phyloP scores from a whole-genome alignment of 2,113 vertebrate genomes.

The Octodon degus region DNA sequence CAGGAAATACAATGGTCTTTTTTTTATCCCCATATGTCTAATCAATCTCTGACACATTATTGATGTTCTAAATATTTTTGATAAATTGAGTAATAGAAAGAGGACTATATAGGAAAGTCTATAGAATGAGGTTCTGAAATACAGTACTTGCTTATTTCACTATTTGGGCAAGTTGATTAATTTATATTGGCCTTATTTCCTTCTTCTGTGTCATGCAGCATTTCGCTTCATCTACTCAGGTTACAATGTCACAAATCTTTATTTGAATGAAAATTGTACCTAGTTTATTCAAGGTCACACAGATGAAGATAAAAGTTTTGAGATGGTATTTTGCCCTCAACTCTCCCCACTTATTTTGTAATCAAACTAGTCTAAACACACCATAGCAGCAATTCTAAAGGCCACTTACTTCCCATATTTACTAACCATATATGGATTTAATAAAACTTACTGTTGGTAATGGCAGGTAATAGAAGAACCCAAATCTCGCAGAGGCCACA shows the following conservation, averaged over 20 bases:
- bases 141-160: not conserved
- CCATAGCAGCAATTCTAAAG: not conserved
- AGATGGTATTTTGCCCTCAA: not conserved
- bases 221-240: not conserved
- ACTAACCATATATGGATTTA: constrained; percentile 57
- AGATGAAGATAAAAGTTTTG: not conserved
- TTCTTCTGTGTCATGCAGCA: not conserved
- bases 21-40: not conserved
- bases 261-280: not conserved
- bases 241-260: constrained; percentile 1
- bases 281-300: not conserved
- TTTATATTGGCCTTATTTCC: not conserved
- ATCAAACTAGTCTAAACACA: constrained; percentile 25
- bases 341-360: constrained; percentile 38
- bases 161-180: not conserved
- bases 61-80: constrained; percentile 1
- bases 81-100: not conserved
- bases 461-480: constrained; percentile 2
- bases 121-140: not conserved
- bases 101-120: not conserved
- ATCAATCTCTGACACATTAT: not conserved
- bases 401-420: not conserved
- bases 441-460: constrained; percentile 68
- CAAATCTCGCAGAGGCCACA: constrained; percentile 51
- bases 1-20: not conserved